A percentile compares a stretch with the other conserved stretches of the same genome.
Conservation (phyloP, 1,140 invertebrate genomes). For the Hyposmocoma kahamanoa region DNA sequence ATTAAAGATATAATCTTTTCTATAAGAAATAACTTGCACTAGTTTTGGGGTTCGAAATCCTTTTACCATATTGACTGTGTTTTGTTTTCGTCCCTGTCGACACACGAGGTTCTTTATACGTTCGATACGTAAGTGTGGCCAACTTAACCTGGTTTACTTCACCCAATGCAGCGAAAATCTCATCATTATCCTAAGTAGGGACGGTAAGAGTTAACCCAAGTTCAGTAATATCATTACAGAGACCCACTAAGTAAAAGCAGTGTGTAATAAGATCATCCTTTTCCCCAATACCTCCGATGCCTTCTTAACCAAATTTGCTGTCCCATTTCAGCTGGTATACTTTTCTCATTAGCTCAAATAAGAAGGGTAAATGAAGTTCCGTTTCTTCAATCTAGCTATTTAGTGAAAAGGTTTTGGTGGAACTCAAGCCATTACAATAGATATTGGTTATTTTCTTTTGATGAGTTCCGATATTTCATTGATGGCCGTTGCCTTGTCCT, state of each 20-base stretch:
- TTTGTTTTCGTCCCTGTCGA: too few species aligned
- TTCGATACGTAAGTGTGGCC: too few species aligned
- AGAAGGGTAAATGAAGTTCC: not conserved
- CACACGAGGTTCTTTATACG: too few species aligned
- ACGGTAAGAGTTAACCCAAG: conserved; percentile 17
- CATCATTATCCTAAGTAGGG: conserved; percentile 20
- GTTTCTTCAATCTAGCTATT: not conserved
- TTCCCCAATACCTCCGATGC: conserved; percentile 24
- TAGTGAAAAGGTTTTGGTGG: not conserved
- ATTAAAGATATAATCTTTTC: too few species aligned
- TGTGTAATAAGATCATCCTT: conserved; percentile 28
- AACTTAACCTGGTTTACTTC: too few species aligned
- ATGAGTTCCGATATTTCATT: too few species aligned
- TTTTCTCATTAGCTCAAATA: conserved; percentile 14
- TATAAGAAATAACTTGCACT: too few species aligned
- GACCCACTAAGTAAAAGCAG: conserved; percentile 28
- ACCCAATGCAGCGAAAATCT: not conserved
- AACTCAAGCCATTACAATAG: too few species aligned
- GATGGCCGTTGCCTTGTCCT: too few species aligned
- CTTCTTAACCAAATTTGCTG: conserved; percentile 37
- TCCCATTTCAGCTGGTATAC: conserved; percentile 15
- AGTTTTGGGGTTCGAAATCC: too few species aligned
- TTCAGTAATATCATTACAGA: conserved; percentile 36
- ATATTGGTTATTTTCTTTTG: too few species aligned
- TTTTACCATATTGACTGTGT: too few species aligned